phyloP scores from a whole-genome alignment of 37 sponge, comb jelly and placozoan genomes.

The Halichondria panicea region DNA sequence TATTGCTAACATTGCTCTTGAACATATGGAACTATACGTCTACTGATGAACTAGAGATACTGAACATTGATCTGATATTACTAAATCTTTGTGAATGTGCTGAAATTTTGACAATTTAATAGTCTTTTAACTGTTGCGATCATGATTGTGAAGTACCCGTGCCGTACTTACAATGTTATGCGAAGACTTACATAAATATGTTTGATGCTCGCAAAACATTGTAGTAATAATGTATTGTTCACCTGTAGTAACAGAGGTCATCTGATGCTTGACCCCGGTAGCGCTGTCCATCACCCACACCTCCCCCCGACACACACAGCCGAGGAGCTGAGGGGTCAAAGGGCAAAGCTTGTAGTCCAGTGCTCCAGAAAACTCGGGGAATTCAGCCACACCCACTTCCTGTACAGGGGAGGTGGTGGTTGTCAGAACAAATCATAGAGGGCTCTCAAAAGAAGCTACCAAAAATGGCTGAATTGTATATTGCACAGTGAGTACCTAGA shows the following conservation, averaged over 20 bases:
- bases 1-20: too few relatives aligned
- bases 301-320: slow-evolving; percentile 43
- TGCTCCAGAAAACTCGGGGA: slow-evolving; percentile 25
- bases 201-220: too few relatives aligned
- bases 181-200: too few relatives aligned
- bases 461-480: too few relatives aligned
- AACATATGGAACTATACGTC: too few relatives aligned
- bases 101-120: neutral
- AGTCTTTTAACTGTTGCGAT: neutral
- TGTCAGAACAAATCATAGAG: too few relatives aligned
- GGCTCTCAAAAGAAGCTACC: too few relatives aligned
- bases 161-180: too few relatives aligned
- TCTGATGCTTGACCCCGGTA: slow-evolving; percentile 6
- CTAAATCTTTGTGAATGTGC: too few relatives aligned
- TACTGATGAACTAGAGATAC: too few relatives aligned
- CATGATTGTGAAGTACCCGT: neutral
- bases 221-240: neutral
- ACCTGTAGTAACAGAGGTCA: slow-evolving; percentile 52
- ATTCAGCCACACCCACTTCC: neutral
- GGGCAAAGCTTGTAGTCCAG: slow-evolving; percentile 44
- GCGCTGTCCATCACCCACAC: slow-evolving; percentile 34
- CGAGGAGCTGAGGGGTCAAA: neutral
- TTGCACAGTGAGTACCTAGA: neutral
- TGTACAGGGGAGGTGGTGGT: too few relatives aligned
- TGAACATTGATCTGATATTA: too few relatives aligned